Conservation (phyloP, 2,113 vertebrate species). For the Haplochromis burtoni region DNA sequence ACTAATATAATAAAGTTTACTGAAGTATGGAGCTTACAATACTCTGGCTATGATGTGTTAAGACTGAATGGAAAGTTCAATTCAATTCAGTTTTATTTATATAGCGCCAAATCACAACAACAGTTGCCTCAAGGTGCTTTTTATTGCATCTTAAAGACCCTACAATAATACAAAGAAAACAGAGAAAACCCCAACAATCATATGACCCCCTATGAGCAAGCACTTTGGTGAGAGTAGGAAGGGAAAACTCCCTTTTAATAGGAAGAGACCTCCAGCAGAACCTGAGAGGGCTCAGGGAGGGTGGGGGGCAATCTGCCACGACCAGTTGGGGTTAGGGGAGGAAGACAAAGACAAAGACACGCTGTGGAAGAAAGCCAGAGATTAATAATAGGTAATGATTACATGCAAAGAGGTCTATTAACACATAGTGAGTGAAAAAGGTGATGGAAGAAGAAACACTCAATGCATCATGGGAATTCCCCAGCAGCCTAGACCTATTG, state of each 20-base stretch:
- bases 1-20: not conserved
- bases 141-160: not conserved
- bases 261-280: not conserved
- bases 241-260: not conserved
- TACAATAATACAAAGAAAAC: not conserved
- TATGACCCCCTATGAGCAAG: not conserved
- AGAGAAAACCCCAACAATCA: not conserved
- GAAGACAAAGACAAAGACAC: not conserved
- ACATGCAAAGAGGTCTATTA: not conserved
- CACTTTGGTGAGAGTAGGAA: not conserved
- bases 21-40: not conserved
- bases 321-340: not conserved
- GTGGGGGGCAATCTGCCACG: not conserved
- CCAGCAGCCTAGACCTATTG: not conserved
- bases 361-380: not conserved
- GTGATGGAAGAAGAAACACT: not conserved
- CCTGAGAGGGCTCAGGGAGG: not conserved
- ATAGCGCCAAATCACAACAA: not conserved
- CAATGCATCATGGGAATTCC: not conserved
- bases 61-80: not conserved
- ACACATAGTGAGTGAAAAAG: not conserved
- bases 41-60: not conserved
- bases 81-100: not conserved
- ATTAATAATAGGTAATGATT: not conserved
- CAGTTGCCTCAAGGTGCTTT: not conserved